Evolutionary conservation across 1,140 invertebrate genomes (phyloP).

Genomic region (fruit fly (Drosophila melanogaster)): Release_6_plus_ISO1_MT NT_037436.4:2675501-2676000

Average conservation of each 20-base stretch:
- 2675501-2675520: constrained; percentile 3
- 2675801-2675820: constrained; percentile 68
- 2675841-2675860: constrained; percentile 78
- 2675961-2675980: neutral
- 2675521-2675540: constrained; percentile 36
- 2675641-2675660: constrained; percentile 56
- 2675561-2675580: constrained; percentile 4
- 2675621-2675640: constrained; percentile 17
- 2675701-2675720: constrained; percentile 67
- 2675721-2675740: neutral
- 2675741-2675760: neutral
- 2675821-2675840: constrained; percentile 74
- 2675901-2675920: constrained; percentile 29
- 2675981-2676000: neutral
- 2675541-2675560: constrained; percentile 4
- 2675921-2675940: constrained; percentile 37
- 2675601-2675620: constrained; percentile 18
- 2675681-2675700: constrained; percentile 60
- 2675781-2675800: constrained; percentile 25
- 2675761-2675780: neutral
- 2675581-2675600: constrained; percentile 56
- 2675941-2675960: neutral
- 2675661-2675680: constrained; percentile 70
- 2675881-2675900: constrained; percentile 8
- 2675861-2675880: constrained; percentile 27